Evolutionary conservation across 2,797 vertebrate genomes (phyloP).

Genomic region (Phoebastria nigripes): DNA sequence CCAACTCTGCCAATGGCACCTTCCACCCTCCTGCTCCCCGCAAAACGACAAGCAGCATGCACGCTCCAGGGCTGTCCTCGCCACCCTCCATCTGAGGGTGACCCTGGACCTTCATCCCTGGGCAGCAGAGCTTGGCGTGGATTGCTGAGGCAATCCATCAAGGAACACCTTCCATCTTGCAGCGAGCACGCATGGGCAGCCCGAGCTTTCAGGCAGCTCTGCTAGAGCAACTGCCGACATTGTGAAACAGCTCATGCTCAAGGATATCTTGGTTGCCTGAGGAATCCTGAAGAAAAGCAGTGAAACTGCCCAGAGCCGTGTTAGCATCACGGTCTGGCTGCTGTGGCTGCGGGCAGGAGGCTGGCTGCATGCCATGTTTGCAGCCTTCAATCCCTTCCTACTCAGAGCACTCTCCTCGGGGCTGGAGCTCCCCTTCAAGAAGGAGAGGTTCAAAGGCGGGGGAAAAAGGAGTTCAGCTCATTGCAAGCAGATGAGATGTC

Average conservation of each 20-base stretch:
- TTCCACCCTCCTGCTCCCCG: neutral
- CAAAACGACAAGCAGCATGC: fast-evolving
- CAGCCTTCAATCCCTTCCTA: neutral
- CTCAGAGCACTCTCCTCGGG: neutral
- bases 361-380: neutral
- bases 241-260: neutral
- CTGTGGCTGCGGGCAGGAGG: fast-evolving
- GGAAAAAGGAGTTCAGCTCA: neutral
- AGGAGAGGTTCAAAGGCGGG: neutral
- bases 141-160: neutral
- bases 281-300: neutral
- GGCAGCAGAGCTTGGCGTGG: neutral
- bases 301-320: neutral
- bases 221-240: neutral
- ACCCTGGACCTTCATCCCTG: neutral
- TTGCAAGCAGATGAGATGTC: neutral
- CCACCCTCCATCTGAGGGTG: neutral
- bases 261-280: neutral
- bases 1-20: neutral
- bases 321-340: neutral
- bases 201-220: neutral
- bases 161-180: neutral
- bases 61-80: neutral
- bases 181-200: fast-evolving
- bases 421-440: neutral